Base-by-base conservation (phyloP, 2,797 vertebrate genomes). In the Halcyon leucocephala region DNA sequence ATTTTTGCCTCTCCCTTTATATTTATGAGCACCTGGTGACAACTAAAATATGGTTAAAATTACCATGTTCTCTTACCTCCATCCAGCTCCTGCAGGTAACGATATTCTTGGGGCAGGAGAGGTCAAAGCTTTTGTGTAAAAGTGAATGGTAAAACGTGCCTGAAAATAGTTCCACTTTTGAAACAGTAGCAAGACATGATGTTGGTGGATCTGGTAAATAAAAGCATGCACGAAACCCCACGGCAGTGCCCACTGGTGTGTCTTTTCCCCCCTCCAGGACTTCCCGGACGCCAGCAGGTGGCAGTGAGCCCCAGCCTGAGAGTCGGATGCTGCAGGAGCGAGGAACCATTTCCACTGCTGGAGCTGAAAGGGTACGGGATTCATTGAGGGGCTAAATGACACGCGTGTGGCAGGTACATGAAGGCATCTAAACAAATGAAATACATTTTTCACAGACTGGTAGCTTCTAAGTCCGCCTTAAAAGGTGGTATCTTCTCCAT, bases 231-330 rank as follows among this genome's bases (percentile, higher is more conserved):
- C 39, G 73, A 54, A 71, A 8, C 22, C 18, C 16, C 21, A 5
- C 12, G 44, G 26, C 24, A 37, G 11, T 72, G 18, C 29, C 65
- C 16, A 7, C 7, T 7, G 15, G 28, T n/a, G 3, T 11, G 60
- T 37, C 1, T 31, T 1, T 48, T 62, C 14, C 4, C 7, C 5
- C 0, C 10, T 33, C 11, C 29, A 42, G 82, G 49, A 80, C 55
- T 42, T 55, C 64, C 20, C n/a, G 8, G 44, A 42, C 8, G 48
- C 96, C 97, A 97, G 92, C 70, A 97, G 97, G 90, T 97, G 97
- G 95, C 96, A 96, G 66, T 83, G 96, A 97, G 82, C 91, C 95
- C 84, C 55, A 90, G 79, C 5, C 48, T 78, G 94, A 89, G 25
- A 37, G 39, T 2, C 3, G 8, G 73, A 42, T 3, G 16, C 67